A percentile compares a stretch with the other conserved stretches of the same genome.
Conservation (phyloP, 2,113 vertebrate species). For the Camelus dromedarius region DNA sequence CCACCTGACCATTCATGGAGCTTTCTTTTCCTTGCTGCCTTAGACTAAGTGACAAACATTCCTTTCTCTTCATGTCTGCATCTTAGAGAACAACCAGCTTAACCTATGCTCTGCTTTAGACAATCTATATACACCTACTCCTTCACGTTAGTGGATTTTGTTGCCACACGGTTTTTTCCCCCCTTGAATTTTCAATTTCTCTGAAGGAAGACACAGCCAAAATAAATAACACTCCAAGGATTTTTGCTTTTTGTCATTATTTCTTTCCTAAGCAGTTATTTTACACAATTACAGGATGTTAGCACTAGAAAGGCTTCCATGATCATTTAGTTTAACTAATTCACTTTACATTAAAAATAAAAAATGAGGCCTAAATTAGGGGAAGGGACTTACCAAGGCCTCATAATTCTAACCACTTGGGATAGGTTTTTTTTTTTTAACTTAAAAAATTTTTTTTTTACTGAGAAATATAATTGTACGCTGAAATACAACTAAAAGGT, state of each 20-base stretch:
- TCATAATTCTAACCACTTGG: background rate
- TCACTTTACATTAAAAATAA: conserved; percentile 11
- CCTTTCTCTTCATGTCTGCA: background rate
- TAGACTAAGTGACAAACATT: background rate
- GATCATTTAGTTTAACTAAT: background rate
- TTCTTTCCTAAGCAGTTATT: conserved; percentile 10
- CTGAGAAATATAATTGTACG: background rate
- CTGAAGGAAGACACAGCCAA: background rate
- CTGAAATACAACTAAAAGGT: conserved; percentile 3
- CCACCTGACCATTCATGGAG: background rate
- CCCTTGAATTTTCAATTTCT: conserved; percentile 44
- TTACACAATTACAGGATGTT: background rate
- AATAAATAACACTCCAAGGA: background rate
- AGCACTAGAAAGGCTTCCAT: background rate
- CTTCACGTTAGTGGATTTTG: background rate
- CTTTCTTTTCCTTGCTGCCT: background rate
- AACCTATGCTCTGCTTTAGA: background rate
- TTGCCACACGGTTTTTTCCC: background rate
- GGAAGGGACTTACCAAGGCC: background rate
- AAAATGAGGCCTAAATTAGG: background rate
- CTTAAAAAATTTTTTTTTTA: background rate
- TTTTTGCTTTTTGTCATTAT: background rate
- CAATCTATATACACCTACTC: background rate
- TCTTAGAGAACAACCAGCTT: background rate
- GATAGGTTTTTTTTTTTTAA: background rate